Evolutionary conservation across 2,113 vertebrate species (phyloP), one percentile per base, ranked within the genome.

Genomic region (Piaya cayana): DNA sequence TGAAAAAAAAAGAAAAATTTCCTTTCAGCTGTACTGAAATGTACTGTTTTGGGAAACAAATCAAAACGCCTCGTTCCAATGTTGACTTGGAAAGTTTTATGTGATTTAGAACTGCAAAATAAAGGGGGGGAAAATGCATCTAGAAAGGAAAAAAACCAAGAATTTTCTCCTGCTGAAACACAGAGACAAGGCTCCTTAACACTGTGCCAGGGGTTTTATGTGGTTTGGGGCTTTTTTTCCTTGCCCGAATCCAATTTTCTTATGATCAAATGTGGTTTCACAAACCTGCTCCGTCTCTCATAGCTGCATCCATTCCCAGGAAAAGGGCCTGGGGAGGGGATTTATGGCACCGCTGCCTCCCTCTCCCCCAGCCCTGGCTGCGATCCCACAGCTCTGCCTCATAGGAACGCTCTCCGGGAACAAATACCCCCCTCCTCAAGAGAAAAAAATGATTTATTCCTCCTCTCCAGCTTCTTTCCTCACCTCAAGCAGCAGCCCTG

Each of bases 81-180:
- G 90, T 92, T 93, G 90, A 95, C 80, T 96, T 96, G 32, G 82
- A 93, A 96, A 96, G 93, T 95, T 94, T 94, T 94, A 92, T 94
- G 83, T 86, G 86, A 94, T 96, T 94, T 96, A 96, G 82, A 96
- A 90, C n/a, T 30, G 8, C 86, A 95, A 95, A 96, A 97, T 90
- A 97, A 93, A 92, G 72, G 84, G 69, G 69, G 21, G 21, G 25
- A 64, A 94, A 86, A 92, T 60, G 60, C 25, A 4, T 74, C 80
- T 64, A 71, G 80, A 78, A 96, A 69, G 53, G 39, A 75, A 96
- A 91, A 95, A 83, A 3, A 36, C n/a, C n/a, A n/a, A 80, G 43
- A 77, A 64, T 72, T 81, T 90, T 94, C 86, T 88, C 37, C 39
- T 49, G 52, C 90, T 93, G 90, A 86, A 94, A 94, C 1, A 1